Evolutionary conservation across 1,140 invertebrate genomes (phyloP), one percentile per base, ranked within the genome.

Genomic region (Rhopalosiphum maidis): DNA sequence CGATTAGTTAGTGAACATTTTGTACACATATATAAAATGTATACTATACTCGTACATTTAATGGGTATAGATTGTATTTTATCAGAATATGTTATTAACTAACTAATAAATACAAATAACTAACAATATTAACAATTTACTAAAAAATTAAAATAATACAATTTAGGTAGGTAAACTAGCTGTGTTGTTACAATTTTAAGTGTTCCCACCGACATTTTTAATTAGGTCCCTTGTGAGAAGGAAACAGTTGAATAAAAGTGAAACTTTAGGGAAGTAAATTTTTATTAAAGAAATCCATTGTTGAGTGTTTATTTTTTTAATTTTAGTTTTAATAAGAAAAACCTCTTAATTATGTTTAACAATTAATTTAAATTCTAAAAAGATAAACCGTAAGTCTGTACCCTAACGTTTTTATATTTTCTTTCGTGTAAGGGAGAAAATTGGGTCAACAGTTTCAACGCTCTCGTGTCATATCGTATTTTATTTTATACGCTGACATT

Each of bases 261-360:
- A 90, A 41, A 35, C 48, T 55, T 22, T 15, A 30, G 23, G 54
- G 37, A 54, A 60, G 88, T 90, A 60, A 90, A 90, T 90, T 60
- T 60, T 43, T 55, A 82, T 91, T 46, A 91, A 82, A 91, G 60
- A 82, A 91, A 91, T 68, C 60, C 43, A 91, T 91, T 82, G 68
- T 91, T 82, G 21, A 91, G 90, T 91, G 68, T 46, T 91, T 22
- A 11, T 68, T 43, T 91, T 68, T 91, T 91, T 77, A n/a, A 22
- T 77, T 68, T 91, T 35, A 43, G n/a, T 35, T 82, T 85, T 85
- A 83, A 90, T 90, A 43, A 90, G 88, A 60, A 90, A 92, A 92
- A 92, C 77, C 91, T 92, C 91, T 92, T 92, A 48, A 92, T 92
- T 92, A 92, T 23, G 8, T 35, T 25, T 30, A 92, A 41, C 68